A percentile compares a stretch with the other conserved stretches of the same genome.
Conservation (phyloP, 1,140 invertebrate species). For the Papilio polyxenes region DNA sequence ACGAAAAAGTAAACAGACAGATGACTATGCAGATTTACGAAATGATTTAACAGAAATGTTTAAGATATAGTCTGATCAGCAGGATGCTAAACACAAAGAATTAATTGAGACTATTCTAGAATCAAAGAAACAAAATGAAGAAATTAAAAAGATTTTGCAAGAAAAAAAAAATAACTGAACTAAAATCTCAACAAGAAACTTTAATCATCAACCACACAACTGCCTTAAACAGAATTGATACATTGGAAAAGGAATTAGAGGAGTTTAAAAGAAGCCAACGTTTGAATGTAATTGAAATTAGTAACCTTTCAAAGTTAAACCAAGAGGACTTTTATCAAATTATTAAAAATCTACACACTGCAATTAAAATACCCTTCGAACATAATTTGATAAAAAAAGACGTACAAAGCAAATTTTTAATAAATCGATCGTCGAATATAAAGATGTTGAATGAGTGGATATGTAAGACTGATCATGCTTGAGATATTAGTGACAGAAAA, state of each 20-base stretch:
- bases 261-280: not conserved
- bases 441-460: no score
- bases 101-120: not conserved
- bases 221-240: not conserved
- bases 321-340: no score
- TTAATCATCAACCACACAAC: not conserved
- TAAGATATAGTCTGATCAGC: not conserved
- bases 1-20: not conserved
- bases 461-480: no score
- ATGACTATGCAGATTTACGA: not conserved
- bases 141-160: not conserved
- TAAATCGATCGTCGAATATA: no score
- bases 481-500: no score
- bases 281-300: not conserved
- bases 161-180: not conserved
- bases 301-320: not conserved
- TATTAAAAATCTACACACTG: no score
- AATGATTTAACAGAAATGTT: not conserved
- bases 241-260: not conserved
- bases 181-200: not conserved
- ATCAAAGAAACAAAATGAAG: not conserved
- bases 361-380: no score
- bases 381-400: no score
- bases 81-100: not conserved
- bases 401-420: no score